Percentiles rank a stretch among this genome's conserved stretches.
These are phyloP conservation scores for Polyommatus iphigenia DNA, from an alignment of 2,888 invertebrate species.

Conservation along the genomic window DNA sequence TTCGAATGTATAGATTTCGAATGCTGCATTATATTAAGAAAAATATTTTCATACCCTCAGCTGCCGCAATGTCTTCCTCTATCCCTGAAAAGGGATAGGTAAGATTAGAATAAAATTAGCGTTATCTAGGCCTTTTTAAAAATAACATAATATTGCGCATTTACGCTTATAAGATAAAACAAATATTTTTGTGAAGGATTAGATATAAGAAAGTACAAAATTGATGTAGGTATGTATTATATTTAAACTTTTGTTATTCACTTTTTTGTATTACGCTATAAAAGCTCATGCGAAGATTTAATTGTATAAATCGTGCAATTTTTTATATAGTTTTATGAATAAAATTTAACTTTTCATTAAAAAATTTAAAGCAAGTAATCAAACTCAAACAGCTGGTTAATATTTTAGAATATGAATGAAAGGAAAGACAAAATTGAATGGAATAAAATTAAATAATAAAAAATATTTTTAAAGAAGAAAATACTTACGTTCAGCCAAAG, in stretches of 20 bases:
- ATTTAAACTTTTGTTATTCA: not conserved
- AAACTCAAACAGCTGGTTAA: too few relatives aligned
- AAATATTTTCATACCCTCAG: slow-evolving; percentile 23
- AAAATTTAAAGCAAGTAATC: too few relatives aligned
- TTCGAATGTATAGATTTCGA: not conserved
- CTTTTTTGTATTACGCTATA: not conserved
- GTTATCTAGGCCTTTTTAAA: not conserved
- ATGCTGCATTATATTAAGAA: not conserved
- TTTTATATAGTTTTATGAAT: too few relatives aligned
- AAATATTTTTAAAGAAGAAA: not conserved
- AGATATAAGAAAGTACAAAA: not conserved
- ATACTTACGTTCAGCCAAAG: slow-evolving; percentile 6
- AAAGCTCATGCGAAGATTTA: not conserved
- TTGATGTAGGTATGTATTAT: not conserved
- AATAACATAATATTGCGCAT: too few relatives aligned
- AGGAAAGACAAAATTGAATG: not conserved
- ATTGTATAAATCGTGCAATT: too few relatives aligned
- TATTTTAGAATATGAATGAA: not conserved
- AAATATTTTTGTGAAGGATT: not conserved
- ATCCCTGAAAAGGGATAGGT: slow-evolving; percentile 20
- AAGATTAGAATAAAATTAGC: not conserved
- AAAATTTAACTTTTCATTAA: too few relatives aligned
- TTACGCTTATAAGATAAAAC: too few relatives aligned
- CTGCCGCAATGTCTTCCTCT: slow-evolving; percentile 18
- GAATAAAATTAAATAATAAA: not conserved